phyloP scores from a whole-genome alignment of 2,797 vertebrate species.

The Oreortyx pictus region DNA sequence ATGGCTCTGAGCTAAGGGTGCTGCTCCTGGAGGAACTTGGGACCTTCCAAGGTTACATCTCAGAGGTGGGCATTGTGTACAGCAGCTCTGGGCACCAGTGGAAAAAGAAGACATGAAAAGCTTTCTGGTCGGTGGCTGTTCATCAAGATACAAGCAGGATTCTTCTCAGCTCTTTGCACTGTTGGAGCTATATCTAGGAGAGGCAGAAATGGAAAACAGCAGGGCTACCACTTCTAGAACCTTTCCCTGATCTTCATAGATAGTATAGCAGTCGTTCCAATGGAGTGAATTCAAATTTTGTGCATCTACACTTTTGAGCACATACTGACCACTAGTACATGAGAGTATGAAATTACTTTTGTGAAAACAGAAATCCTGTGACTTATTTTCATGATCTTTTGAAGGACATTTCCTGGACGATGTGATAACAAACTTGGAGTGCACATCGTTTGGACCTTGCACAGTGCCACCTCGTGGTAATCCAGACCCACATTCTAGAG shows the following conservation, averaged over 20 bases:
- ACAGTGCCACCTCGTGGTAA: constrained; percentile 54
- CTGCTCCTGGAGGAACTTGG: background rate
- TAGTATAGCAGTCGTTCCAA: background rate
- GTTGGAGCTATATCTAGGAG: background rate
- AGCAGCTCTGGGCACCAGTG: background rate
- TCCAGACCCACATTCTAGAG: background rate
- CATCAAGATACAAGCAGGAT: background rate
- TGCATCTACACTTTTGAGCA: background rate
- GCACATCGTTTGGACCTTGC: accelerated
- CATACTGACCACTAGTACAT: accelerated
- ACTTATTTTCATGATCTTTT: background rate
- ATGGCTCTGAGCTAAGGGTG: background rate
- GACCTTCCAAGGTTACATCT: background rate
- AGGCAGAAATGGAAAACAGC: background rate
- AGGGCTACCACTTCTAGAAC: background rate
- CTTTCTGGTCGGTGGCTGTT: background rate
- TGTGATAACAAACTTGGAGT: accelerated
- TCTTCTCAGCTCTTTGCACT: background rate
- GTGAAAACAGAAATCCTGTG: background rate
- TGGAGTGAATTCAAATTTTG: background rate
- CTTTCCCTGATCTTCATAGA: background rate
- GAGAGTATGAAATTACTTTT: background rate
- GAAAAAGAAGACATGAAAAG: background rate
- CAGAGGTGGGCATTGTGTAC: background rate
- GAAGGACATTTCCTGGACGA: background rate